Evolutionary conservation across 2,888 invertebrate genomes (phyloP), one percentile per base, ranked within the genome.

Genomic region (Xestia c-nigrum): DNA sequence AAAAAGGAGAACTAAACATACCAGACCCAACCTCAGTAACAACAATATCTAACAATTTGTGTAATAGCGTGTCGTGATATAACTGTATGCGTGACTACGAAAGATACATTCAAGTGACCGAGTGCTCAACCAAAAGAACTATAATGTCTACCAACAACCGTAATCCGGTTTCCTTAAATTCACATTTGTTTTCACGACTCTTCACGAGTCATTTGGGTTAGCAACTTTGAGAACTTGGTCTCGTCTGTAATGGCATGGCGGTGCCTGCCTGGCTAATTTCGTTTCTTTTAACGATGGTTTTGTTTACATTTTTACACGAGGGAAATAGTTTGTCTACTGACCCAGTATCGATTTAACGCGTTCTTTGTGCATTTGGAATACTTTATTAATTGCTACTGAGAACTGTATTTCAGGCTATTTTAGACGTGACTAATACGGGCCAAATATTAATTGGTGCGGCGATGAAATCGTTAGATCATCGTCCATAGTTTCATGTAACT

Each of bases 241-340:
- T 76, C 81, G 84, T 78, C 81, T 74, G 88, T 90, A 91, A 90
- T 86, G 86, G 88, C 81, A 83, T 82, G 84, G 52, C 74, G 72
- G 72, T 80, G 76, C 76, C 81, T 75, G 89, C 78, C 89, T 87
- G 89, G 89, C 91, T 93, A 94, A 94, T 94, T 94, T 91, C 72
- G 92, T 91, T 92, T 89, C 87, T 90, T 94, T 94, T 92, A n/a
- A 93, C 92, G 92, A 92, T 81, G 91, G 88, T 84, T 89, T 88
- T 94, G 94, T 94, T 94, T 95, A 94, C 92, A 91, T 92, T 93
- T 92, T 92, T 91, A 85, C 89, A 86, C 83, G 84, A 85, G 85
- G 89, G 90, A 88, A 92, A 92, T 91, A 87, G 89, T 90, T 90
- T 91, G 90, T 91, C 90, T 91, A 88, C 91, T 92, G 93, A 91